Evolutionary conservation across 2,888 invertebrate species (phyloP), one percentile per base, ranked within the genome.

Genomic region (Morpho deidamia): DNA sequence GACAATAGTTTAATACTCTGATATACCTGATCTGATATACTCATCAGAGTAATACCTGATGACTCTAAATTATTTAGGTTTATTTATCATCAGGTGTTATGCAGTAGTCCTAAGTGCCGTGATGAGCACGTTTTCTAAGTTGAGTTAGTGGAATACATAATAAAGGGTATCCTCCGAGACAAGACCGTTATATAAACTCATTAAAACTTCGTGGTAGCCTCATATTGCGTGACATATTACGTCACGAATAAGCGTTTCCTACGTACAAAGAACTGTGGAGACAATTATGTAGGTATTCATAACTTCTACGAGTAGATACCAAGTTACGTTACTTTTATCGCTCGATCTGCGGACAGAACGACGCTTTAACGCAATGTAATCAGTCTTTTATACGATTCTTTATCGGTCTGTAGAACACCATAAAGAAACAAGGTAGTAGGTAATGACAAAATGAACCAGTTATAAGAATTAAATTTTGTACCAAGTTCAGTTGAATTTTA

Each of bases 221-320:
- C 65, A 72, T 65, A 69, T 67, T 68, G 55, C 62, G 58, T 60
- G 60, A 60, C 58, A 61, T 78, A 80, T 78, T 71, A 72, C 68
- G 51, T 53, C 39, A 48, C 45, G 12, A 51, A 42, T 59, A 67
- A 61, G 52, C 43, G 45, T 23, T 10, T 7, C 10, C 39, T n/a
- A 39, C 14, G 11, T 39, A 55, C 53, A 55, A 59, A 59, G 48
- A 51, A 51, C 38, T 37, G 7, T n/a, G 38, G 61, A 59, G 62
- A 65, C 66, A 62, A 74, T 80, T 79, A 80, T 80, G 23, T 23
- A 23, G 1, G 76, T 78, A 81, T 80, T 76, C 78, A 59, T 59
- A 51, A 51, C 51, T 61, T 53, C 51, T 61, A 58, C 61, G 56
- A 46, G 60, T 60, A 58, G 56, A 58, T 55, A 55, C 42, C 57